Evolutionary conservation across 2,888 invertebrate species (phyloP).

Genomic region (Fissipunctia ypsillon): DNA sequence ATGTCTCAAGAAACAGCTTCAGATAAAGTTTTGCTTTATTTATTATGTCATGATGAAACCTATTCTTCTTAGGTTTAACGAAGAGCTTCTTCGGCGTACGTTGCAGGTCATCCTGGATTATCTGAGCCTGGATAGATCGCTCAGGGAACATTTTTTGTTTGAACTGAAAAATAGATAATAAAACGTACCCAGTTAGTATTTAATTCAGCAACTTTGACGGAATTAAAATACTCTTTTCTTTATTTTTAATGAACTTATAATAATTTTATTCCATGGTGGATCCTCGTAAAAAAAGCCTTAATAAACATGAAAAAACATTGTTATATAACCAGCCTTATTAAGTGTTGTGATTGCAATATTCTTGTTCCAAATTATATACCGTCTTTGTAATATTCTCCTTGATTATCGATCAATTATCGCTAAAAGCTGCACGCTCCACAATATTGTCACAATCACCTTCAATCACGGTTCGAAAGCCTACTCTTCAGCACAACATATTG

Average conservation of each 20-base stretch:
- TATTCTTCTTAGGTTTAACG: conserved; percentile 36
- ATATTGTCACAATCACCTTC: not conserved
- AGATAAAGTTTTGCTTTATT: conserved; percentile 76
- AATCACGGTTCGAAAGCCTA: not conserved
- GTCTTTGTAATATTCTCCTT: not conserved
- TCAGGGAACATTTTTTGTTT: conserved; percentile 71
- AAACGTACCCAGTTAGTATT: not conserved
- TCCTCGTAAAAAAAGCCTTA: not conserved
- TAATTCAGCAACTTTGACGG: not conserved
- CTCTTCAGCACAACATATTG: conserved; percentile 28
- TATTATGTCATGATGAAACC: conserved; percentile 44
- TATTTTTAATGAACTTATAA: not conserved
- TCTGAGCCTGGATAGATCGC: conserved; percentile 72
- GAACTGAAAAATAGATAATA: not conserved
- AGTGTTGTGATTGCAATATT: not conserved
- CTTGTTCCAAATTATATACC: not conserved
- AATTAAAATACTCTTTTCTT: not conserved
- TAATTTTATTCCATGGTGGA: not conserved
- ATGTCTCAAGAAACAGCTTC: conserved; percentile 84
- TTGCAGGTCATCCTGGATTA: conserved; percentile 73
- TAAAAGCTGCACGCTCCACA: not conserved
- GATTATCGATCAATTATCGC: not conserved
- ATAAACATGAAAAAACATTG: not conserved
- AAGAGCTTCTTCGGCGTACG: conserved; percentile 45
- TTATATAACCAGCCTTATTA: not conserved